Percentiles rank a stretch among this genome's conserved stretches.
Conservation (phyloP, 1,140 invertebrate genomes). For the Caligus rogercresseyi region DNA sequence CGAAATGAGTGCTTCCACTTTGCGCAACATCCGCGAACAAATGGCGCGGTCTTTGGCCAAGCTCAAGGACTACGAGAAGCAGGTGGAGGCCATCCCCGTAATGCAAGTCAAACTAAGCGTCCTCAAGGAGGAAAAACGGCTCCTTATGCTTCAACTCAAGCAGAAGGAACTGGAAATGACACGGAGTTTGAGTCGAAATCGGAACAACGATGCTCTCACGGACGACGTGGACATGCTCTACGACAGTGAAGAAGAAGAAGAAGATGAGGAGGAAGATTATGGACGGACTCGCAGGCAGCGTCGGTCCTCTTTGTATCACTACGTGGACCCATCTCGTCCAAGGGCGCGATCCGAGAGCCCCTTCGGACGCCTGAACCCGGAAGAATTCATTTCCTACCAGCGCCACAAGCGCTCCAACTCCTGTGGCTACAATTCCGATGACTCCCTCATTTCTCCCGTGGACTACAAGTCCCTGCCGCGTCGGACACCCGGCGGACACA, state of each 20-base stretch:
- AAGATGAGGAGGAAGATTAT: conserved; percentile 9
- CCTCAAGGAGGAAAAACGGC: conserved; percentile 18
- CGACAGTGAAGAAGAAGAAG: conserved; percentile 14
- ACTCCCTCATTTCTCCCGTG: background rate
- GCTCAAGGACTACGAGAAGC: conserved; percentile 19
- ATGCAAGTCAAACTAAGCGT: conserved; percentile 15
- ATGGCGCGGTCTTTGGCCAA: conserved; percentile 18
- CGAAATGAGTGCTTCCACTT: conserved; percentile 17
- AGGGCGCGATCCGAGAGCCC: conserved; percentile 15
- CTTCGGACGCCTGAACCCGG: conserved; percentile 9
- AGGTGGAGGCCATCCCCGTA: conserved; percentile 19
- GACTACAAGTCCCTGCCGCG: background rate
- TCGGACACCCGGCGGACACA: background rate
- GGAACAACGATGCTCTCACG: background rate
- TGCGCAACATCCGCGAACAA: conserved; percentile 18
- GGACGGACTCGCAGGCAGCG: background rate
- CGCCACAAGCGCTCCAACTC: conserved; percentile 13
- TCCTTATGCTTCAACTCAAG: conserved; percentile 15
- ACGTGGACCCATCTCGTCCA: background rate
- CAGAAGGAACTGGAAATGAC: conserved; percentile 6
- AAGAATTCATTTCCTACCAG: conserved; percentile 18
- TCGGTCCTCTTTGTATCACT: background rate
- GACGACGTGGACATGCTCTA: background rate
- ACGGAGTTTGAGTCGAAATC: background rate
- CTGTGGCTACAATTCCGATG: conserved; percentile 19